Conservation (phyloP, 2,888 invertebrate species). For the Encarsia formosa region DNA sequence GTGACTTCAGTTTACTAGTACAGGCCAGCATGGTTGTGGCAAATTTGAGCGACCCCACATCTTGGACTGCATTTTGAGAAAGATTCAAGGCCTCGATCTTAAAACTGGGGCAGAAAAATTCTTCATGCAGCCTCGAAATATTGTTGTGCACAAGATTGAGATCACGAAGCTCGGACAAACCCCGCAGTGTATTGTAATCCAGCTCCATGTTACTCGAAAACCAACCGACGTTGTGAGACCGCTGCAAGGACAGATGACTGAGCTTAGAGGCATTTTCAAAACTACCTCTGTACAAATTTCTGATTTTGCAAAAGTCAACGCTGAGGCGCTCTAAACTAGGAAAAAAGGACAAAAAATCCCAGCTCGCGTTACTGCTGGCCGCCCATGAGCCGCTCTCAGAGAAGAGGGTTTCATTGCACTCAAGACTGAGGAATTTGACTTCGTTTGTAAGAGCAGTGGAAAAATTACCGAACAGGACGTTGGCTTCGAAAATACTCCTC, state of each 20-base stretch:
- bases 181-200: conserved; percentile 67
- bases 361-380: conserved; percentile 42
- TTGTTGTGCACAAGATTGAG: conserved; percentile 74
- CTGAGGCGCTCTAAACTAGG: conserved; percentile 64
- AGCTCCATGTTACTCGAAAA: conserved; percentile 74
- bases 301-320: conserved; percentile 74
- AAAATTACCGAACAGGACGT: conserved; percentile 65
- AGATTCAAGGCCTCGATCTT: conserved; percentile 68
- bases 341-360: conserved; percentile 59
- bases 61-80: conserved; percentile 73
- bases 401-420: conserved; percentile 72
- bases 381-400: conserved; percentile 59
- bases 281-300: conserved; percentile 68
- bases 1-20: conserved; percentile 63
- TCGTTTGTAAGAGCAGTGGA: conserved; percentile 63
- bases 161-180: conserved; percentile 63
- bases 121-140: conserved; percentile 70
- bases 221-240: conserved; percentile 77
- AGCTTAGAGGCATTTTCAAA: conserved; percentile 66
- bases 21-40: conserved; percentile 71
- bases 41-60: conserved; percentile 69
- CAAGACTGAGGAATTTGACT: conserved; percentile 64
- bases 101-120: conserved; percentile 69
- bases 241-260: conserved; percentile 62
- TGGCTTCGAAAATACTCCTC: conserved; percentile 67